phyloP scores from a whole-genome alignment of 2,888 invertebrate species.

The Caenorhabditis auriculariae region DNA sequence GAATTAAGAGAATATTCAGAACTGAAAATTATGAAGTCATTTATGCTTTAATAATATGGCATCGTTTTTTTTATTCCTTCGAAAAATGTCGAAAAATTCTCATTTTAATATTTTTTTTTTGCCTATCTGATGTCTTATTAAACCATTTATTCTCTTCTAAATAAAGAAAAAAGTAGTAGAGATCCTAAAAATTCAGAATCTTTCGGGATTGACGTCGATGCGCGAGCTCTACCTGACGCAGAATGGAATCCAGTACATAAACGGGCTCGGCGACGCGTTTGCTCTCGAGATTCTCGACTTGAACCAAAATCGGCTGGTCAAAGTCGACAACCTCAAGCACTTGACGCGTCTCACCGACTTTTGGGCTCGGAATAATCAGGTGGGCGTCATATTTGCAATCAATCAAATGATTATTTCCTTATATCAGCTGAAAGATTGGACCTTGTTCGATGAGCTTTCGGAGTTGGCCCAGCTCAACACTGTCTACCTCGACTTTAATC shows the following conservation, averaged over 20 bases:
- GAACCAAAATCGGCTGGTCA: conserved; percentile 49
- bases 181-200: conserved; percentile 72
- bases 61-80: too few species aligned
- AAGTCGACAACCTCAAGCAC: conserved; percentile 40
- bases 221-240: conserved; percentile 89
- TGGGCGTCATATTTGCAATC: conserved; percentile 1
- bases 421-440: conserved; percentile 39
- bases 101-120: too few species aligned
- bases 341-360: conserved; percentile 51
- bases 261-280: conserved; percentile 72
- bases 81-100: too few species aligned
- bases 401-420: conserved; percentile 1
- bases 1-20: too few species aligned
- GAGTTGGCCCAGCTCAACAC: conserved; percentile 35
- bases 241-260: conserved; percentile 80
- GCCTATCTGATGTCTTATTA: too few species aligned
- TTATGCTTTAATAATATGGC: too few species aligned
- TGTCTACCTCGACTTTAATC: conserved; percentile 51
- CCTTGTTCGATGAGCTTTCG: conserved; percentile 37
- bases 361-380: conserved; percentile 53
- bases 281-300: conserved; percentile 51
- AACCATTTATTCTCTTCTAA: conserved; percentile 5
- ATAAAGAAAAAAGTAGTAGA: conserved; percentile 1
- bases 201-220: conserved; percentile 75
- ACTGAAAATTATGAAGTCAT: too few species aligned